Conservation (phyloP, 2,888 invertebrate genomes). For the Dione vanillae region DNA sequence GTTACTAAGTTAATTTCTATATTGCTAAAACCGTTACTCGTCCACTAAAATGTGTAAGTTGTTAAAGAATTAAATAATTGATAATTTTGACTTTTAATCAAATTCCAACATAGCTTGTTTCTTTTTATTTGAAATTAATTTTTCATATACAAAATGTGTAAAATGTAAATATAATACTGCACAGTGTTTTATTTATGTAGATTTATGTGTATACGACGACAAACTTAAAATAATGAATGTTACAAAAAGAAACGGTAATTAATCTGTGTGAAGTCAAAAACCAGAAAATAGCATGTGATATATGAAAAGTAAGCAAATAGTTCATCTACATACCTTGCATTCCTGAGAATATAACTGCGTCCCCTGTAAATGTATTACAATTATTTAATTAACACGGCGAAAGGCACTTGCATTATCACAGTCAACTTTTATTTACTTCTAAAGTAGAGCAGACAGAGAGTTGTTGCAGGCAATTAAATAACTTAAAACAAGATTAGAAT, state of each 20-base stretch:
- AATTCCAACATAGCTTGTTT: neutral
- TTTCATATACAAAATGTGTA: neutral
- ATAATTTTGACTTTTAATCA: too few relatives aligned
- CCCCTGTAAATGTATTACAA: slow-evolving; percentile 81
- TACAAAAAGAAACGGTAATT: neutral
- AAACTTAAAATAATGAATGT: neutral
- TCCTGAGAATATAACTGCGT: slow-evolving; percentile 86
- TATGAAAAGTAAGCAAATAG: slow-evolving; percentile 10
- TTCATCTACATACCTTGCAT: slow-evolving; percentile 81
- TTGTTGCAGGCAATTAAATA: neutral
- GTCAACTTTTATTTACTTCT: neutral
- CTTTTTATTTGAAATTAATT: neutral
- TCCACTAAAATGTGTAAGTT: neutral
- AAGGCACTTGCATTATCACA: slow-evolving; percentile 23
- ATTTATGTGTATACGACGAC: neutral
- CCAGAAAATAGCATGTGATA: neutral
- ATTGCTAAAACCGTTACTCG: neutral
- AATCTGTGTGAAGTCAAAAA: neutral
- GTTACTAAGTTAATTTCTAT: neutral
- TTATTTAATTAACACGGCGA: slow-evolving; percentile 34
- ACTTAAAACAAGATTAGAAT: neutral
- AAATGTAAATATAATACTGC: neutral
- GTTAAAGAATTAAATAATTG: too few relatives aligned
- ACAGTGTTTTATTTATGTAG: neutral
- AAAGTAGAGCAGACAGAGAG: neutral